Conservation (phyloP, 2,888 invertebrate genomes). For the Notodonta dromedarius region DNA sequence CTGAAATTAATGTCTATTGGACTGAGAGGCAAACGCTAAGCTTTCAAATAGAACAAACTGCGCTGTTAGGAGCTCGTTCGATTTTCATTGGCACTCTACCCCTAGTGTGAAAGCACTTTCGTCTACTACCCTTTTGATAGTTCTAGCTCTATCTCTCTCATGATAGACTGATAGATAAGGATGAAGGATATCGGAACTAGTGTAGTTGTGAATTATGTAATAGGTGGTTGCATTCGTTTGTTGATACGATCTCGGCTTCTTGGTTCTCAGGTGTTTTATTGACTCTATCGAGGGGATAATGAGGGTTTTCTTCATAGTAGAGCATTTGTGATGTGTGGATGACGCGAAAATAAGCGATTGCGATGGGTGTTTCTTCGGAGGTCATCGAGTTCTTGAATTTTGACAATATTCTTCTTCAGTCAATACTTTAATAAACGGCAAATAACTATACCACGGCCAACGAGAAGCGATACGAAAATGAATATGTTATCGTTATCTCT, state of each 20-base stretch:
- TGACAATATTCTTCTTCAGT: no score
- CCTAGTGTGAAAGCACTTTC: slow-evolving; percentile 27
- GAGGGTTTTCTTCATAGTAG: no score
- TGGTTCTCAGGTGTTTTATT: slow-evolving; percentile 54
- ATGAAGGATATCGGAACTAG: slow-evolving; percentile 15
- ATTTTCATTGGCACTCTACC: slow-evolving; percentile 50
- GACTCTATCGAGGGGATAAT: slow-evolving; percentile 54
- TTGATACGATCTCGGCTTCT: slow-evolving; percentile 39
- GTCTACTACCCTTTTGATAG: slow-evolving; percentile 27
- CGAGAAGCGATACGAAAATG: no score
- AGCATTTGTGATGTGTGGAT: no score
- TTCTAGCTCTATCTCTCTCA: slow-evolving; percentile 24
- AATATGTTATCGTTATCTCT: no score
- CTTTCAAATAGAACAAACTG: slow-evolving; percentile 50
- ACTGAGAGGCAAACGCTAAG: slow-evolving; percentile 53
- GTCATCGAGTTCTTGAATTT: no score
- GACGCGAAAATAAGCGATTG: no score
- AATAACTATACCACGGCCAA: no score
- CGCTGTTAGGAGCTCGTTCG: slow-evolving; percentile 44
- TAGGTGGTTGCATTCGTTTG: slow-evolving; percentile 29
- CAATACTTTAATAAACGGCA: no score
- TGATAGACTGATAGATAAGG: slow-evolving; percentile 11
- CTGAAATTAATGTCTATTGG: slow-evolving; percentile 54
- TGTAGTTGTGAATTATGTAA: slow-evolving; percentile 17
- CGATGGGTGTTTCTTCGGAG: no score